Percentiles rank a stretch among this genome's conserved stretches.
Conservation (phyloP, 2,113 vertebrate species). For the Poeciliopsis occidentalis region DNA sequence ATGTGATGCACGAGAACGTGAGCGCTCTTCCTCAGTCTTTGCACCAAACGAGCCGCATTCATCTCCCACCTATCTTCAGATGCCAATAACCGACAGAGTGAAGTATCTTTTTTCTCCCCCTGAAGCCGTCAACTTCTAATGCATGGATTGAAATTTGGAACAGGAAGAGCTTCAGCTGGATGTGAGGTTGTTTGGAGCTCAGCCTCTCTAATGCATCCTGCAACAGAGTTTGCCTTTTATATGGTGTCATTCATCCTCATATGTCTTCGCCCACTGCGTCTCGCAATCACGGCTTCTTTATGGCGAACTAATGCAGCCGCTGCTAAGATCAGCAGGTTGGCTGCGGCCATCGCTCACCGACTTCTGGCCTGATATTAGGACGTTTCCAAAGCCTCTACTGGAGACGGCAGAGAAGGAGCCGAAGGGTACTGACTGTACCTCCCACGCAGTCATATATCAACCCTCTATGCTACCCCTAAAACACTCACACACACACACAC, state of each 20-base stretch:
- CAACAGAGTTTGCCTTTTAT: slow-evolving; percentile 74
- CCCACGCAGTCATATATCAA: slow-evolving; percentile 62
- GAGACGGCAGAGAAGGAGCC: slow-evolving; percentile 34
- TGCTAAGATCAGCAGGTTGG: slow-evolving; percentile 75
- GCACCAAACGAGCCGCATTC: slow-evolving; percentile 62
- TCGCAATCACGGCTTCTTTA: slow-evolving; percentile 75
- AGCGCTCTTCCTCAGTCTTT: slow-evolving; percentile 36
- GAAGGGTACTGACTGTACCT: slow-evolving; percentile 49
- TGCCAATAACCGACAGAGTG: slow-evolving; percentile 58
- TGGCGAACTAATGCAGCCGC: slow-evolving; percentile 71
- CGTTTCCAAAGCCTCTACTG: slow-evolving; percentile 44
- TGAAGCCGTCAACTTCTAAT: slow-evolving; percentile 58
- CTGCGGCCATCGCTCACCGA: slow-evolving; percentile 59
- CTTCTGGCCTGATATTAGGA: slow-evolving; percentile 50
- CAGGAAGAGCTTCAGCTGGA: slow-evolving; percentile 38
- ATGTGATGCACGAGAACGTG: slow-evolving; percentile 28
- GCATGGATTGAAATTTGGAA: slow-evolving; percentile 66
- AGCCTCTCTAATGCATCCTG: slow-evolving; percentile 69
- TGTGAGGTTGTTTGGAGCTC: slow-evolving; percentile 22
- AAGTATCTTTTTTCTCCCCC: slow-evolving; percentile 52
- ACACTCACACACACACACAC: slow-evolving; percentile 24
- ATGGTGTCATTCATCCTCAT: slow-evolving; percentile 77
- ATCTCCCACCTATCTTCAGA: slow-evolving; percentile 57
- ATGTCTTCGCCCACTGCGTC: slow-evolving; percentile 66
- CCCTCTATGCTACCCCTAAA: slow-evolving; percentile 23